Evolutionary conservation across 2,888 invertebrate species (phyloP), one percentile per base, ranked within the genome.

Genomic region (Operophtera brumata): DNA sequence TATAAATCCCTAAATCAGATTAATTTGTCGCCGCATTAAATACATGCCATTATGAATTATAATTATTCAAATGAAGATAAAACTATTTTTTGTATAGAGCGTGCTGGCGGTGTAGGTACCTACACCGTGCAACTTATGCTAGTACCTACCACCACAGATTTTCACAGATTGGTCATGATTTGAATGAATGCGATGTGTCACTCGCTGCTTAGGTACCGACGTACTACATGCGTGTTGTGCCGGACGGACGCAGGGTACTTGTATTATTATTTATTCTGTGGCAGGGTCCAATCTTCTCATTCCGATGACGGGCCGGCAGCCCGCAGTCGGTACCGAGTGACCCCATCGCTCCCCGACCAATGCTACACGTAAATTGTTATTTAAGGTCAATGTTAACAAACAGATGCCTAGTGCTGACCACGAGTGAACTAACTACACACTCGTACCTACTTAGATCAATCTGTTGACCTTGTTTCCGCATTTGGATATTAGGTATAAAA

Each of bases 371-470:
- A 75, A 79, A 84, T 84, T 81, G 79, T 74, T 75, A 77, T 79
- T 76, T 82, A 84, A 82, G 85, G 85, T 85, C 85, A 85, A 82
- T 81, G 80, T 73, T 78, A 78, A 70, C 47, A 44, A 77, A 70
- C 56, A 53, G 43, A 28, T 49, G 48, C 12, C 26, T 26, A 41
- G 14, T 14, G 12, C 30, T 44, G 40, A 39, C 47, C 32, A 49
- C 54, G 41, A 44, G 35, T 42, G 35, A 42, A 14, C 28, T 13
- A 42, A 9, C 28, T 28, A 28, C 28, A 2, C 7, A 28, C 6
- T 2, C 1, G 28, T 28, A 28, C 1, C 4, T 20, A 20, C 20
- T 20, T 20, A 20, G 2, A 20, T 20, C 20, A 20, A 20, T 20
- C 2, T 20, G 20, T 20, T 20, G 20, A 20, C 20, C 20, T 20